These are phyloP conservation scores for Oceanodroma tethys DNA, from an alignment of 2,113 vertebrate species.

Conservation along the genomic window DNA sequence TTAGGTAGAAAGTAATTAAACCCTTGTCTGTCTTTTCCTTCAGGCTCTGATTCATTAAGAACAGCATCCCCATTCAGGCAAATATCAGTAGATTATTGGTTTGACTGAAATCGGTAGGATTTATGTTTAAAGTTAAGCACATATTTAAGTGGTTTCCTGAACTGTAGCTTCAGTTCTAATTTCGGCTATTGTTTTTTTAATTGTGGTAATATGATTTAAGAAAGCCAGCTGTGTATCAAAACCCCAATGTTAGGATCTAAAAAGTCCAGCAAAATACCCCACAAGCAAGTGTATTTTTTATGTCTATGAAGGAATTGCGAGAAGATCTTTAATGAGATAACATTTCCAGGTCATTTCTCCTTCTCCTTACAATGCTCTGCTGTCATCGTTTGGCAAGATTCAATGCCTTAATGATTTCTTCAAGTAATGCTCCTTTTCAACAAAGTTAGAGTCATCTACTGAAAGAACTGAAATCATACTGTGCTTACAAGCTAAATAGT, in stretches of 20 bases:
- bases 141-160: neutral
- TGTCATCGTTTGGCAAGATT: neutral
- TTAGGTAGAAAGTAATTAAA: neutral
- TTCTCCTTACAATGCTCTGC: neutral
- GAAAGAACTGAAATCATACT: neutral
- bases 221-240: neutral
- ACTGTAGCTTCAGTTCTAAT: neutral
- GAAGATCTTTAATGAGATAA: neutral
- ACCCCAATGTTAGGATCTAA: neutral
- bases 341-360: neutral
- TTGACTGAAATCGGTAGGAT: neutral
- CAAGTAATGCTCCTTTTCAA: neutral
- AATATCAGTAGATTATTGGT: neutral
- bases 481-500: neutral
- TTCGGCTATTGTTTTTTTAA: neutral
- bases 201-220: neutral
- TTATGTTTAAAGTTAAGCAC: neutral
- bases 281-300: neutral
- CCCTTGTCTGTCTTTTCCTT: neutral
- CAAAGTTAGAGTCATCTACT: neutral
- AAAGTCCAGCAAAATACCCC: neutral
- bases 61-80: neutral
- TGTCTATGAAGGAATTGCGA: fast-evolving
- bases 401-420: neutral
- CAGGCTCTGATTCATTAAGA: neutral